Evolutionary conservation across 2,113 vertebrate species (phyloP).

Genomic region (Caloenas nicobarica): DNA sequence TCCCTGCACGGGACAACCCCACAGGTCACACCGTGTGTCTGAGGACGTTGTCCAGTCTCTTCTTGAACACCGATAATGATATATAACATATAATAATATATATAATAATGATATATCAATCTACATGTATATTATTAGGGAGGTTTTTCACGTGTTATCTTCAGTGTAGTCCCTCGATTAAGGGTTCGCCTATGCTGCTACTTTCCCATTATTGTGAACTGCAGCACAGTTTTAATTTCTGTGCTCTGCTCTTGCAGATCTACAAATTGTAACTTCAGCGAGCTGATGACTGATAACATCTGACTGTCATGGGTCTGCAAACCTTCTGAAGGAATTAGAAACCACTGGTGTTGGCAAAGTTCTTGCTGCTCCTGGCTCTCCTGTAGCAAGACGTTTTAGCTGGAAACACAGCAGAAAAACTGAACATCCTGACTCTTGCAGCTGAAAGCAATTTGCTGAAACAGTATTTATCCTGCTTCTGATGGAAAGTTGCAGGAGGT

Average conservation of each 20-base stretch:
- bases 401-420: background rate
- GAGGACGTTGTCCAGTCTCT: no score
- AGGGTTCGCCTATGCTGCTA: accelerated
- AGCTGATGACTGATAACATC: background rate
- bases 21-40: no score
- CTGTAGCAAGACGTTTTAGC: background rate
- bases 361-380: background rate
- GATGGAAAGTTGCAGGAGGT: background rate
- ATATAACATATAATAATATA: no score
- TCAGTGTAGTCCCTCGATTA: no score
- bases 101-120: background rate
- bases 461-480: background rate
- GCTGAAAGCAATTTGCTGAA: background rate
- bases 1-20: no score
- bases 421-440: background rate
- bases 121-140: background rate
- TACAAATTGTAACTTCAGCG: background rate
- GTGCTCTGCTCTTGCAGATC: background rate
- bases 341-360: background rate
- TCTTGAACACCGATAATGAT: no score
- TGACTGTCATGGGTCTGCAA: background rate
- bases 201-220: accelerated
- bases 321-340: background rate
- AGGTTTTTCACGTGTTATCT: background rate
- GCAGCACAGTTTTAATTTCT: background rate